Conservation (phyloP, 2,113 vertebrate species). For the Clarias magur region DNA sequence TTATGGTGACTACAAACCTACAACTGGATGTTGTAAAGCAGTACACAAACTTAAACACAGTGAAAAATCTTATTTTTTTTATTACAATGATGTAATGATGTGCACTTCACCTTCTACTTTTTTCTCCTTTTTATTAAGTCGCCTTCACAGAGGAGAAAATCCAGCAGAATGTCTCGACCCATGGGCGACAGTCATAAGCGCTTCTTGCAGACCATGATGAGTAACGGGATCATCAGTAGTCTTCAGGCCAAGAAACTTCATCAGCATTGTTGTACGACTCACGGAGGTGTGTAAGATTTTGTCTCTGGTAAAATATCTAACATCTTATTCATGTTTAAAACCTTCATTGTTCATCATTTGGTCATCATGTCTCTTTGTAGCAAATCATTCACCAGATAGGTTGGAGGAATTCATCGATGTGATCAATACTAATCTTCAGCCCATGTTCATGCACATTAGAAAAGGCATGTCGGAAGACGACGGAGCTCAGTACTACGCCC, state of each 20-base stretch:
- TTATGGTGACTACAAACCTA: neutral
- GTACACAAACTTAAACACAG: neutral
- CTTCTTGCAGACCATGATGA: slow-evolving; percentile 88
- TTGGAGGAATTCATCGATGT: slow-evolving; percentile 84
- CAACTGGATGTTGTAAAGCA: neutral
- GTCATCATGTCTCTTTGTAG: slow-evolving; percentile 59
- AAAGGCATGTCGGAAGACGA: slow-evolving; percentile 83
- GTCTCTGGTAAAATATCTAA: neutral
- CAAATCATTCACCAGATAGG: slow-evolving; percentile 70
- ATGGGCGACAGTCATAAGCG: slow-evolving; percentile 84
- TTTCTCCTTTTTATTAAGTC: neutral
- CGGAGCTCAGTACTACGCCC: slow-evolving; percentile 79
- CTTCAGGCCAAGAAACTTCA: slow-evolving; percentile 68
- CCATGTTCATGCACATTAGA: slow-evolving; percentile 88
- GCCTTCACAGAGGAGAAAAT: neutral
- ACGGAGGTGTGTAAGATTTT: slow-evolving; percentile 72
- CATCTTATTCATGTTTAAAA: neutral
- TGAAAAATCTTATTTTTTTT: neutral
- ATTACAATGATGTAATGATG: neutral
- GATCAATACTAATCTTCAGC: slow-evolving; percentile 85
- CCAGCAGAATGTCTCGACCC: slow-evolving; percentile 61
- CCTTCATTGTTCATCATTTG: neutral
- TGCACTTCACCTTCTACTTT: neutral
- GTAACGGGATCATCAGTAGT: slow-evolving; percentile 77
- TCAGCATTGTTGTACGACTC: slow-evolving; percentile 77